phyloP scores from a whole-genome alignment of 2,113 vertebrate genomes.

The Psophia crepitans region DNA sequence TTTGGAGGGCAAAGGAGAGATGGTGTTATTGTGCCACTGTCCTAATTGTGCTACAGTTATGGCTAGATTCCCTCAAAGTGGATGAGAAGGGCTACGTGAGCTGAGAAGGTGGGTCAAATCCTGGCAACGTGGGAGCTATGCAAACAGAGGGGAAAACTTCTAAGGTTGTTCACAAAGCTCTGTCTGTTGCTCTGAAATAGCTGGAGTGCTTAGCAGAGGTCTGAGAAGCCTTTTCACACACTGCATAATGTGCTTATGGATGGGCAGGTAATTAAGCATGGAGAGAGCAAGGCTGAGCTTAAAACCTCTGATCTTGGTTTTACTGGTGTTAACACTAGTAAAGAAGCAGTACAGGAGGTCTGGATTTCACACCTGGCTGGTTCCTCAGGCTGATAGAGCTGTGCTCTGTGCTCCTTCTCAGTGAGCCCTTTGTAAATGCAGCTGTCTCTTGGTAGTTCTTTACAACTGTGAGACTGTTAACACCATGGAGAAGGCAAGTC shows the following conservation, averaged over 20 bases:
- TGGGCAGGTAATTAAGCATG: conserved; percentile 13
- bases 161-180: background rate
- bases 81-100: background rate
- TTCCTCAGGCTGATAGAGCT: background rate
- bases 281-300: background rate
- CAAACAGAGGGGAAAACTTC: background rate
- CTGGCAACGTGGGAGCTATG: background rate
- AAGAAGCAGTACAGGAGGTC: background rate
- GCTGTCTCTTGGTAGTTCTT: background rate
- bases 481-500: background rate
- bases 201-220: background rate
- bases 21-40: background rate
- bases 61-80: background rate
- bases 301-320: conserved; percentile 2
- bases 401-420: background rate
- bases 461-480: background rate
- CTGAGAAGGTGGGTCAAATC: background rate
- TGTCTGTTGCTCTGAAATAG: background rate
- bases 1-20: background rate
- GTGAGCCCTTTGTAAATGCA: background rate
- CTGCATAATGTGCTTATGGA: background rate
- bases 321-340: background rate
- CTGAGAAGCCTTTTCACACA: background rate
- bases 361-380: conserved; percentile 23
- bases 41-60: background rate